Base-by-base conservation (phyloP, 2,113 vertebrate species). In the Rhinolophus ferrumequinum region DNA sequence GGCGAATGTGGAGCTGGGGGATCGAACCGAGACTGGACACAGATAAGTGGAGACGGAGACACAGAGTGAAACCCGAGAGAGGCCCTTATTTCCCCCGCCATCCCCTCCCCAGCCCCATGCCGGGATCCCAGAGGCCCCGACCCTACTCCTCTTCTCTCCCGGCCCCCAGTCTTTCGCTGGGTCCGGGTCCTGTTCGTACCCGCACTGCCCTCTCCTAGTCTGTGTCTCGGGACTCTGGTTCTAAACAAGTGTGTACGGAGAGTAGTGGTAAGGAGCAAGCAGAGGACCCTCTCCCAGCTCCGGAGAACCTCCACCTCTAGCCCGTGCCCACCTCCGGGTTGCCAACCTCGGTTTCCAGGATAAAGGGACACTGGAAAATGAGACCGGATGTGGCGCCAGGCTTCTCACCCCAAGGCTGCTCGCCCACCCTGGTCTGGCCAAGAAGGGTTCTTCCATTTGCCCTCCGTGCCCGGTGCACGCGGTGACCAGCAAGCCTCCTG, bases 341-440 rank as follows among this genome's bases (percentile, higher is more conserved):
- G 64, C 66, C 69, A 52, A 50, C 56, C 69, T 75, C 16, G 0
- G 44, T 47, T 60, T 93, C 52, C 64, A 33, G 26, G 76, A 83
- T n/a, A 75, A 52, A 90, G 4, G 28, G 84, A 58, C 92, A 26
- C 26, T n/a, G 66, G 76, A 60, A 62, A 94, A 70, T 60, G 50
- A 69, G 85, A 56, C 72, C 18, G 56, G 97, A 97, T 93, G 92
- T 93, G 92, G 75, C 54, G 83, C 35, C 24, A 52, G 76, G 64
- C 52, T 60, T 50, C 64, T n/a, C 79, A 66, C 67, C 60, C 38
- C 22, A 30, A 54, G 44, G 73, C 75, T 90, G 70, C 69, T 67
- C 18, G 82, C 38, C 93, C 89, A 84, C 73, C 81, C 13, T 0
- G 11, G 24, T 9, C 67, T 69, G 50, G 82, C 44, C 58, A 44